Percentiles rank a stretch among this genome's conserved stretches.
These are phyloP conservation scores for Drosophila repletoides DNA, from an alignment of 1,140 invertebrate species.

Conservation along the genomic window DNA sequence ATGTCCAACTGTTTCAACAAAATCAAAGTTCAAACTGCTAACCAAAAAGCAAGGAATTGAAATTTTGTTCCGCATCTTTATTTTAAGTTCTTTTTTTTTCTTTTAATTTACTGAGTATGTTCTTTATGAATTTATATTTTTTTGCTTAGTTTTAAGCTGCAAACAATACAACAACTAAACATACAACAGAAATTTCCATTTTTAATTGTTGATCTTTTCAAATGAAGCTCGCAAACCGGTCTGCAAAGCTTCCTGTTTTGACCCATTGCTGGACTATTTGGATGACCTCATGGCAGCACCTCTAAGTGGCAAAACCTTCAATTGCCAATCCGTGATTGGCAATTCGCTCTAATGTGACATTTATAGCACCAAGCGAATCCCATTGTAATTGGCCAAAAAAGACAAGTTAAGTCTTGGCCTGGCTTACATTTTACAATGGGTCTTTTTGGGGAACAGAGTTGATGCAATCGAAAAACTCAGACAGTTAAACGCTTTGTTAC, in stretches of 20 bases:
- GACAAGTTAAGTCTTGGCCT: conserved; percentile 29
- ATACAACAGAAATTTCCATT: conserved; percentile 56
- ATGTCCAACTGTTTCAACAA: not conserved
- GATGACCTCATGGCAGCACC: not conserved
- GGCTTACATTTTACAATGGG: not conserved
- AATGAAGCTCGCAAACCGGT: not conserved
- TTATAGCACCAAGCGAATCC: conserved; percentile 25
- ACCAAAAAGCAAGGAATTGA: conserved; percentile 40
- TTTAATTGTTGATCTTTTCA: conserved; percentile 20
- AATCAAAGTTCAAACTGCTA: conserved; percentile 48
- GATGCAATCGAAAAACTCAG: conserved; percentile 10
- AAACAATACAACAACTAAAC: conserved; percentile 49
- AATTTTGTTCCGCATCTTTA: conserved; percentile 33
- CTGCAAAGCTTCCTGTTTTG: conserved; percentile 29
- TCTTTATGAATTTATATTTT: conserved; percentile 29
- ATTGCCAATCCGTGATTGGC: conserved; percentile 12
- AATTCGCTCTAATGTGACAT: conserved; percentile 39
- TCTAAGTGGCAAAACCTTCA: no score
- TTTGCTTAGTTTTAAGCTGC: conserved; percentile 45
- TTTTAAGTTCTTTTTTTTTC: conserved; percentile 32
- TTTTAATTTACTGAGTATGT: conserved; percentile 14
- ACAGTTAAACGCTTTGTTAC: conserved; percentile 30
- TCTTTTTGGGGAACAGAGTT: not conserved
- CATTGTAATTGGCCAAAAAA: conserved; percentile 25
- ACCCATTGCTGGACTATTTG: conserved; percentile 35